Conservation (phyloP, 2,888 invertebrate genomes). For the Lymantria dispar region DNA sequence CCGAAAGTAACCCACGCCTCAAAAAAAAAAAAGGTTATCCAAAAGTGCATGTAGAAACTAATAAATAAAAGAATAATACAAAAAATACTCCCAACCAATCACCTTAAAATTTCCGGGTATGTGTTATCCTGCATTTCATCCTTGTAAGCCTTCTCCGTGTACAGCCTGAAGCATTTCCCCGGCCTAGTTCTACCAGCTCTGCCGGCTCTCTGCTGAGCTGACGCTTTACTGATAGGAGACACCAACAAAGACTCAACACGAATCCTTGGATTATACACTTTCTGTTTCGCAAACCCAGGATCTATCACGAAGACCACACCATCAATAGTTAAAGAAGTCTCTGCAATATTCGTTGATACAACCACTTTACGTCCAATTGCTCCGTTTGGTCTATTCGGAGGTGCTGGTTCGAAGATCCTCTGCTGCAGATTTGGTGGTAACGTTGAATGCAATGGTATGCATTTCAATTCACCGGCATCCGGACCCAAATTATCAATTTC, state of each 20-base stretch:
- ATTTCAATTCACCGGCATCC: conserved; percentile 98
- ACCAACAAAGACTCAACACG: conserved; percentile 98
- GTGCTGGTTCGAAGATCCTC: conserved; percentile 97
- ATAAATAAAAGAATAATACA: neutral
- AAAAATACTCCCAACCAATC: conserved; percentile 39
- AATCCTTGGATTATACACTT: conserved; percentile 92
- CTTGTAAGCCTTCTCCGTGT: conserved; percentile 96
- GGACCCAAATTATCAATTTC: conserved; percentile 97
- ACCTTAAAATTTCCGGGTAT: conserved; percentile 94
- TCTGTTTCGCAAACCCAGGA: conserved; percentile 99
- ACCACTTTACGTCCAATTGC: conserved; percentile 96
- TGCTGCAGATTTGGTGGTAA: conserved; percentile 98
- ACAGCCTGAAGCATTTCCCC: conserved; percentile 97
- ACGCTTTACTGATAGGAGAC: conserved; percentile 99
- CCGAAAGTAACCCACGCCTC: too few species aligned
- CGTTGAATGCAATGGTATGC: conserved; percentile 99
- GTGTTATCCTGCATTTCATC: conserved; percentile 99
- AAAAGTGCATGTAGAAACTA: too few species aligned
- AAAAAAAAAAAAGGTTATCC: neutral
- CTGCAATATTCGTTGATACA: conserved; percentile 99
- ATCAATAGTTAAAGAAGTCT: conserved; percentile 99
- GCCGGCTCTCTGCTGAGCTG: conserved; percentile 98
- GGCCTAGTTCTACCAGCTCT: conserved; percentile 98
- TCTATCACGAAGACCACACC: conserved; percentile 99
- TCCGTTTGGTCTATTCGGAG: conserved; percentile 94